Conservation (phyloP, 2,797 vertebrate genomes). For the Propithecus perrieri region DNA sequence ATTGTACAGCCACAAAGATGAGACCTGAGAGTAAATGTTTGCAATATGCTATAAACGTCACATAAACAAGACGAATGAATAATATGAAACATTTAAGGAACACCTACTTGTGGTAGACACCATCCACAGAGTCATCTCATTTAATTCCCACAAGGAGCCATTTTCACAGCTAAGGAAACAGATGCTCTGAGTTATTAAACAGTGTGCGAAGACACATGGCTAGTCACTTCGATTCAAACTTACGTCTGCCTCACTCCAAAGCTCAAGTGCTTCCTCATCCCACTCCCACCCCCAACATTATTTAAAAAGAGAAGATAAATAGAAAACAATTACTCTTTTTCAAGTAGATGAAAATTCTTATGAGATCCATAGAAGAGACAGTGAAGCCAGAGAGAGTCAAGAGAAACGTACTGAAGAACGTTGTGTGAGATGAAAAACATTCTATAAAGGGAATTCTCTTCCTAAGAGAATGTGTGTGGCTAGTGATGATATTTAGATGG, state of each 20-base stretch:
- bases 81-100: not conserved
- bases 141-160: not conserved
- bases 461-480: not conserved
- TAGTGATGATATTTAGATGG: too few species aligned
- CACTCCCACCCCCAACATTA: not conserved
- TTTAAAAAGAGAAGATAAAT: not conserved
- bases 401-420: not conserved
- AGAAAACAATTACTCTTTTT: not conserved
- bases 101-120: not conserved
- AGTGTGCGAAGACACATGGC: not conserved
- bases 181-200: not conserved
- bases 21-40: not conserved
- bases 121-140: not conserved
- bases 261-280: not conserved
- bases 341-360: not conserved
- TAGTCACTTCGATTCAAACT: not conserved
- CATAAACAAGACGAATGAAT: not conserved
- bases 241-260: not conserved
- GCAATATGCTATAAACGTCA: not conserved
- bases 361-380: not conserved
- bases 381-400: not conserved
- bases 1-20: not conserved
- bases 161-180: not conserved
- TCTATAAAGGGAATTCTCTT: not conserved
- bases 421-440: not conserved